These are phyloP conservation scores for Sebastes goodei DNA, from an alignment of 2,797 vertebrate genomes.

Conservation along the genomic window DNA sequence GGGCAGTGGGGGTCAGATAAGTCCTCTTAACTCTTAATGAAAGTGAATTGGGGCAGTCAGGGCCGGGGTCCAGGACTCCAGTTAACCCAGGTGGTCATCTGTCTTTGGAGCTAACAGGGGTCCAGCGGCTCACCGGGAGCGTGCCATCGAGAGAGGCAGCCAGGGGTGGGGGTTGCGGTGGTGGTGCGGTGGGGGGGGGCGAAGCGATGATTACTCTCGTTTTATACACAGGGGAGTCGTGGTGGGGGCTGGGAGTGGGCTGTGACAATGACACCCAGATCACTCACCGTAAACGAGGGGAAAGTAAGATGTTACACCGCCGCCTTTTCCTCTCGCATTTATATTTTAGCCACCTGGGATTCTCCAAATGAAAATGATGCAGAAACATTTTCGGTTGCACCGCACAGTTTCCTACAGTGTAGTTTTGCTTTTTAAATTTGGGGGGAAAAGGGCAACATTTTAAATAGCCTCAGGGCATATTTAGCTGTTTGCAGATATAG, in stretches of 20 bases:
- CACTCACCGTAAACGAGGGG: slow-evolving; percentile 60
- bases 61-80: slow-evolving; percentile 69
- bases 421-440: slow-evolving; percentile 6
- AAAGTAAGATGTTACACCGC: slow-evolving; percentile 73
- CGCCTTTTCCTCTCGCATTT: slow-evolving; percentile 56
- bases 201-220: slow-evolving; percentile 74
- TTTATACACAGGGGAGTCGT: slow-evolving; percentile 68
- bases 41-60: slow-evolving; percentile 80
- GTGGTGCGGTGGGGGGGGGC: not conserved
- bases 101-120: slow-evolving; percentile 68
- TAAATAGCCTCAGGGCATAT: slow-evolving; percentile 33
- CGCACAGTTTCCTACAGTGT: not conserved
- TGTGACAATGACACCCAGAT: slow-evolving; percentile 72
- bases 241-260: slow-evolving; percentile 38
- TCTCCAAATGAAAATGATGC: slow-evolving; percentile 52
- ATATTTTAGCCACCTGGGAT: slow-evolving; percentile 53
- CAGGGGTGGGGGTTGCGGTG: not conserved
- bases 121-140: slow-evolving; percentile 52
- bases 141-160: slow-evolving; percentile 28
- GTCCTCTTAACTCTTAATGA: slow-evolving; percentile 85
- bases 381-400: slow-evolving; percentile 7
- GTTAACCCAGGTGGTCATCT: slow-evolving; percentile 81
- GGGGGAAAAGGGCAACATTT: slow-evolving; percentile 16
- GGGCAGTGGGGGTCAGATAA: slow-evolving; percentile 82
- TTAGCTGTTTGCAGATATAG: slow-evolving; percentile 42